Percentiles rank a stretch among this genome's conserved stretches.
These are phyloP conservation scores for Emydura subglobosa DNA, from an alignment of 2,113 vertebrate species.

Conservation along the genomic window DNA sequence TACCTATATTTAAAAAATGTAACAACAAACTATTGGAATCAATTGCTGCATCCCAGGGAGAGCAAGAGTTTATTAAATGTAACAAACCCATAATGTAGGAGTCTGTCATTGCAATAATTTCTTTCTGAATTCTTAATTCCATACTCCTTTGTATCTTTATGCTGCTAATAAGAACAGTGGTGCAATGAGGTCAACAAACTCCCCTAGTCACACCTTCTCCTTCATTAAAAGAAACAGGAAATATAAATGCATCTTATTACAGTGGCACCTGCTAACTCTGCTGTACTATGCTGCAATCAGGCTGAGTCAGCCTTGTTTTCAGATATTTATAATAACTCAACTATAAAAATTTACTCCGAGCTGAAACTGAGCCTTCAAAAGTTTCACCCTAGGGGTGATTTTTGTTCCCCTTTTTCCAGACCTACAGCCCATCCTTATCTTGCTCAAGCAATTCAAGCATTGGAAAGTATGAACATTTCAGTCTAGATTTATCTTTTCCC, in stretches of 20 bases:
- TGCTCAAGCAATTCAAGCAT: not conserved
- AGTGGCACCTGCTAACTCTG: not conserved
- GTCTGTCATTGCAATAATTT: slow-evolving; percentile 66
- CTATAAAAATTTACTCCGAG: slow-evolving; percentile 14
- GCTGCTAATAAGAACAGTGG: slow-evolving; percentile 32
- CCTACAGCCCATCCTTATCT: not conserved
- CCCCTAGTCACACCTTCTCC: slow-evolving; percentile 41
- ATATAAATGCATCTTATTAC: slow-evolving; percentile 47
- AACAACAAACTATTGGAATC: slow-evolving; percentile 77
- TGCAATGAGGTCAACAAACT: slow-evolving; percentile 64
- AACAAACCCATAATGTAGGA: slow-evolving; percentile 33
- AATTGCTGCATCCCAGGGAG: slow-evolving; percentile 63
- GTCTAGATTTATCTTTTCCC: not conserved
- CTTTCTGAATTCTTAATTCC: slow-evolving; percentile 72
- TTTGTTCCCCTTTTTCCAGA: slow-evolving; percentile 19
- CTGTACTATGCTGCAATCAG: not conserved
- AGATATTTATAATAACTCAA: not conserved
- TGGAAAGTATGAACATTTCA: not conserved
- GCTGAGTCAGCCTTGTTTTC: slow-evolving; percentile 30
- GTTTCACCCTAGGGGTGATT: not conserved
- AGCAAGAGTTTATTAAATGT: slow-evolving; percentile 63
- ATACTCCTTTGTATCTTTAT: slow-evolving; percentile 61
- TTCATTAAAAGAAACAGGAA: slow-evolving; percentile 56
- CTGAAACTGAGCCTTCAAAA: slow-evolving; percentile 34
- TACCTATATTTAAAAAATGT: slow-evolving; percentile 50